Conservation (phyloP, 2,888 invertebrate species). For the Hemithea aestivaria region DNA sequence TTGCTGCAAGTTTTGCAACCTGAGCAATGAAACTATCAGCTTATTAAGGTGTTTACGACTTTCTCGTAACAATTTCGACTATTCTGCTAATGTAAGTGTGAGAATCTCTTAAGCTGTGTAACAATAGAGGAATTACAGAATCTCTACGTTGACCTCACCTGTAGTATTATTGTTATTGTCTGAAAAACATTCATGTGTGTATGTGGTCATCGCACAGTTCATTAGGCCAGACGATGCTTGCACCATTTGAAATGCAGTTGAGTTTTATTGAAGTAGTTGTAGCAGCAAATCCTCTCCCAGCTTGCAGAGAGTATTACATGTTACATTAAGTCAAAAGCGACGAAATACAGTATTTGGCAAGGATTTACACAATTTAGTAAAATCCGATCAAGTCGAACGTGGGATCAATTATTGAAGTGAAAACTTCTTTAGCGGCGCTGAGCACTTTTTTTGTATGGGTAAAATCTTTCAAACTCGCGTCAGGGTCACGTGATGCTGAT, state of each 20-base stretch:
- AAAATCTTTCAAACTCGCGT: too few relatives aligned
- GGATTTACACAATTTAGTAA: constrained; percentile 41
- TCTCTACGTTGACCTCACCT: constrained; percentile 34
- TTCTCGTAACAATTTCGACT: constrained; percentile 42
- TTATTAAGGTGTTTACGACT: constrained; percentile 31
- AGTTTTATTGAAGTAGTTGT: constrained; percentile 13
- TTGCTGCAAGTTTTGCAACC: constrained; percentile 1
- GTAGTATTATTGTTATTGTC: constrained; percentile 23
- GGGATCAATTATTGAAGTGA: constrained; percentile 72
- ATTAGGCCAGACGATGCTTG: constrained; percentile 8
- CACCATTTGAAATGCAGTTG: constrained; percentile 1
- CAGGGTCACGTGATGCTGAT: too few relatives aligned
- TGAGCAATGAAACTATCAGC: constrained; percentile 2
- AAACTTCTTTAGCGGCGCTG: too few relatives aligned
- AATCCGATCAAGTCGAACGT: constrained; percentile 64
- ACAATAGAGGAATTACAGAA: constrained; percentile 48
- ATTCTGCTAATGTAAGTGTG: constrained; percentile 44
- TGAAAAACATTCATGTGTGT: constrained; percentile 18
- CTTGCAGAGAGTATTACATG: too few relatives aligned
- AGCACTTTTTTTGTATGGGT: too few relatives aligned
- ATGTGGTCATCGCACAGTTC: constrained; percentile 31
- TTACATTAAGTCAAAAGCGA: constrained; percentile 34
- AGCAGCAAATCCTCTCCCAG: constrained; percentile 1
- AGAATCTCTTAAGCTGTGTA: constrained; percentile 40
- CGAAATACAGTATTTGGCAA: constrained; percentile 37